A percentile compares a stretch with the other conserved stretches of the same genome.
These are phyloP conservation scores for Metridium senile DNA, from an alignment of 92 coral and sea anemone species.

Conservation along the genomic window DNA sequence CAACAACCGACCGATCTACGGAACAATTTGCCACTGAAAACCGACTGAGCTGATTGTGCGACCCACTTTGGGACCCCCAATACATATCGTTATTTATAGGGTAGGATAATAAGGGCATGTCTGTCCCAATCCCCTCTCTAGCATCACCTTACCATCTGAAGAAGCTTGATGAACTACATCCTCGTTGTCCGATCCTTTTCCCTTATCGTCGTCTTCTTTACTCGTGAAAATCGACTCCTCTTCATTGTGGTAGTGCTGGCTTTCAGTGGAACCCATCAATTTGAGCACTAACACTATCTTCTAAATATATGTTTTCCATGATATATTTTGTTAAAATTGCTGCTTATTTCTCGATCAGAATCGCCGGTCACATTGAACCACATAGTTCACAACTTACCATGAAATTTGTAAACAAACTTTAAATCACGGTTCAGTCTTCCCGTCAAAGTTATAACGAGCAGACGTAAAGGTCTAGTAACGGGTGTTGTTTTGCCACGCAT, in stretches of 20 bases:
- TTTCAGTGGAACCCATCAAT: constrained; percentile 3
- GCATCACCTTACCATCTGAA: not conserved
- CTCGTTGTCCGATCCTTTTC: not conserved
- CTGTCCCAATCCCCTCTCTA: not conserved
- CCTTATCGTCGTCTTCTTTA: constrained; percentile 1
- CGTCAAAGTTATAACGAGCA: not conserved
- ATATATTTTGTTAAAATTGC: not conserved
- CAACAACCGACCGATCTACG: no score
- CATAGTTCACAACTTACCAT: not conserved
- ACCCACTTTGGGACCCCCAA: no score
- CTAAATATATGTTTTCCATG: not conserved
- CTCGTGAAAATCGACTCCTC: not conserved
- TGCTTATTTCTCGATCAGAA: not conserved
- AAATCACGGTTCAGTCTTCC: constrained; percentile 9
- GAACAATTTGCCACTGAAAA: no score
- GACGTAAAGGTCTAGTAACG: not conserved
- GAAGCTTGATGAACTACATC: not conserved
- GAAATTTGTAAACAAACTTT: constrained; percentile 14
- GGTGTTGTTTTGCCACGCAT: constrained; percentile 28
- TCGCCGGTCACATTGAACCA: not conserved
- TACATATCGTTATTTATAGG: no score
- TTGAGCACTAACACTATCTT: not conserved
- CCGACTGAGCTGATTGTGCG: no score
- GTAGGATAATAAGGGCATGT: no score
- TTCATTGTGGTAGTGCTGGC: not conserved